Base-by-base conservation (phyloP, 1,140 invertebrate genomes). In the Trachelipus rathkii region DNA sequence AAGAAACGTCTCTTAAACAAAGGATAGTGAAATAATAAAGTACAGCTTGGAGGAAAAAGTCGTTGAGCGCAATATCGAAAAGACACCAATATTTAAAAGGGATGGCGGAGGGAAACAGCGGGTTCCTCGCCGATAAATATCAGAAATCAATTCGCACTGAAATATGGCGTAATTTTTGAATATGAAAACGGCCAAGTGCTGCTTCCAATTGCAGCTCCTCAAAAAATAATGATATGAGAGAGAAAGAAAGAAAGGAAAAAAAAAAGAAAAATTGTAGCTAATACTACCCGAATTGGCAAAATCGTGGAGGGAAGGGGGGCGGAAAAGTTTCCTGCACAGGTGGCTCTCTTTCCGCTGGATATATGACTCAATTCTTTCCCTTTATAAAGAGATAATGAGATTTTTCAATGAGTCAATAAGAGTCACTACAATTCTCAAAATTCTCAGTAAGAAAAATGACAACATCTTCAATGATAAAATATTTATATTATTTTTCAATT, bases 101-200 rank as follows among this genome's bases (percentile, higher is more conserved):
- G 19, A 15, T 33, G 33, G 33, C 33, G 33, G 19, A 60, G 50
- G 50, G 50, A 19, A 50, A 60, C 50, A 60, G 50, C 50, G 50
- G 50, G 50, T 8, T 60, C 50, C 19, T 60, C 50, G 50, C 50
- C 50, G 50, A 60, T 60, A 60, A 60, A 60, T 60, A 60, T 60
- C 50, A 60, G 50, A 60, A 60, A 60, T 60, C 50, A 60, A 60
- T 60, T 60, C 50, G 50, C 50, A 15, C 50, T 60, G 50, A 60
- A 15, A 60, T 60, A 60, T 60, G 50, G 19, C 50, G 50, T 60
- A 60, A 60, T 60, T 60, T 60, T 60, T 60, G 50, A 60, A 60
- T 60, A 60, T 60, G 50, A 60, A 60, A 60, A 60, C 50, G 50
- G 50, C 11, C 50, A 60, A 60, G 50, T 60, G 50, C 50, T 60